phyloP scores from a whole-genome alignment of 2,113 vertebrate genomes.

The Irena cyanogastra region DNA sequence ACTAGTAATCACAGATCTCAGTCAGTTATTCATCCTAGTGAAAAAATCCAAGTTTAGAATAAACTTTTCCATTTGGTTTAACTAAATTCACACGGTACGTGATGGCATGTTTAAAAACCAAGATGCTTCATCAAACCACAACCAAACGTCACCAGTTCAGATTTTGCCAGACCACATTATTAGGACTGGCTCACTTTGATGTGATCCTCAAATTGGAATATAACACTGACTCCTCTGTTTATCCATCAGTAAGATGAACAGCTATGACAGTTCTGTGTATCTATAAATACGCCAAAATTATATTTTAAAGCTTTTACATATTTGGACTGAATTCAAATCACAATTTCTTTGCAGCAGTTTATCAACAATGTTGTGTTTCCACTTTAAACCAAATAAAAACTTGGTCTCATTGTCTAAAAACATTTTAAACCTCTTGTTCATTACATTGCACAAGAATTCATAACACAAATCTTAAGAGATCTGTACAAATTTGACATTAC shows the following conservation, averaged over 20 bases:
- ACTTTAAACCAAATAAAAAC: neutral
- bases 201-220: neutral
- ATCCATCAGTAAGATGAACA: neutral
- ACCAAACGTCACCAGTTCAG: neutral
- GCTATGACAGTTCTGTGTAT: neutral
- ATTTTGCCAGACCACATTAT: neutral
- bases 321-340: neutral
- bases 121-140: neutral
- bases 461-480: slow-evolving; percentile 10
- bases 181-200: neutral
- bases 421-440: neutral
- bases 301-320: neutral
- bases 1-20: neutral
- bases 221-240: neutral
- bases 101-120: neutral
- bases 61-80: neutral
- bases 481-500: slow-evolving; percentile 19
- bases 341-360: neutral
- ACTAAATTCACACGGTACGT: neutral
- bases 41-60: rapidly evolving
- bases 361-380: neutral
- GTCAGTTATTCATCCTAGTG: neutral
- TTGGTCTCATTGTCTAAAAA: neutral
- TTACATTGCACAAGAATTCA: neutral
- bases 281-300: neutral